Conservation (phyloP, 2,888 invertebrate species). For the Eugnorisma glareosa region DNA sequence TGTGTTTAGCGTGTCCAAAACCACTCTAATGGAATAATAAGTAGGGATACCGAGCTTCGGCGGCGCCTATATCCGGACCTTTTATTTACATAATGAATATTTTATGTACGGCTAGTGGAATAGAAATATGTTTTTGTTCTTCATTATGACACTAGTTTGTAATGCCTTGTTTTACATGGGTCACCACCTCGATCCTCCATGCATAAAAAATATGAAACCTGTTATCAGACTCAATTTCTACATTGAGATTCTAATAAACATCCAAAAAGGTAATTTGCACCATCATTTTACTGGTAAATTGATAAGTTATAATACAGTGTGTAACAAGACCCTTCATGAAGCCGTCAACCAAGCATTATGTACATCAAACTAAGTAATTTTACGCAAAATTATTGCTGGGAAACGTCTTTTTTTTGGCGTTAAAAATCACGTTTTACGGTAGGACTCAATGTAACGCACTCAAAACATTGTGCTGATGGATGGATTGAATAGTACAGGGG, state of each 20-base stretch:
- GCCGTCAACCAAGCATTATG: no score
- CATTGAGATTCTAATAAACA: neutral
- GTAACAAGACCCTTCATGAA: no score
- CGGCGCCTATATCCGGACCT: conserved; percentile 10
- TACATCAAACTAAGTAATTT: no score
- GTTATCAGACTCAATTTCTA: neutral
- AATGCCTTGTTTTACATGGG: conserved; percentile 1
- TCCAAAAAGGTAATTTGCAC: neutral
- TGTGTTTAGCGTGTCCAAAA: conserved; percentile 27
- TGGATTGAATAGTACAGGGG: no score
- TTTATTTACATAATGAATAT: conserved; percentile 37
- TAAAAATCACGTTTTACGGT: no score
- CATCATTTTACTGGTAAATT: neutral
- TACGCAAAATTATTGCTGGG: no score
- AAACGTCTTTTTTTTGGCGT: no score
- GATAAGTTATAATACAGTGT: neutral
- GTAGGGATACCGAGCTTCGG: neutral
- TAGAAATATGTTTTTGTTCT: conserved; percentile 11
- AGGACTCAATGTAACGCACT: no score
- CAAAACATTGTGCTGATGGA: no score
- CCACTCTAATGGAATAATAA: conserved; percentile 44
- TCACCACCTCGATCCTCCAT: neutral
- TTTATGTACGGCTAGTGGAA: neutral
- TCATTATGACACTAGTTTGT: neutral
- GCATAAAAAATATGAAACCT: neutral